Percentiles rank a stretch among this genome's conserved stretches.
Conservation (phyloP, 2,888 invertebrate species). For the Polia nebulosa region DNA sequence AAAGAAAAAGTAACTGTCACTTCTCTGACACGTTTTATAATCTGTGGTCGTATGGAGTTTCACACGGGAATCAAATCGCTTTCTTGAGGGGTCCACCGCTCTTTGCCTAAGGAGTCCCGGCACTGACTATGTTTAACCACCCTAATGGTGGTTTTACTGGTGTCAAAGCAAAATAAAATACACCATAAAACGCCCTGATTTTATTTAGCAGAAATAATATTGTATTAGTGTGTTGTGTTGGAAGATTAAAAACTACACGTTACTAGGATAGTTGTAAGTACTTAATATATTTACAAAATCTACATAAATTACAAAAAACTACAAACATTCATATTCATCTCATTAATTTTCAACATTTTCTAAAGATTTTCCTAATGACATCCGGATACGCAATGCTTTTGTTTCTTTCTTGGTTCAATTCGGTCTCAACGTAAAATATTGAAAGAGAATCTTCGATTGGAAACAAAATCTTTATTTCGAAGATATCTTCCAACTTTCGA, state of each 20-base stretch:
- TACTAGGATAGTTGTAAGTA: too few species aligned
- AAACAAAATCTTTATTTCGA: conserved; percentile 30
- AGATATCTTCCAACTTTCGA: conserved; percentile 39
- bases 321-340: neutral
- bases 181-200: conserved; percentile 14
- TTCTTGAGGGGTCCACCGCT: conserved; percentile 82
- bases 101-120: conserved; percentile 70
- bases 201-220: neutral
- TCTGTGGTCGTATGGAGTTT: conserved; percentile 74
- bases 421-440: neutral
- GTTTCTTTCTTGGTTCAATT: conserved; percentile 15
- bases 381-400: neutral
- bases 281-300: neutral
- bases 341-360: neutral
- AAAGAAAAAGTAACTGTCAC: neutral
- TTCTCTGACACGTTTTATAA: conserved; percentile 39
- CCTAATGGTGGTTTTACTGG: conserved; percentile 43
- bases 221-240: too few species aligned
- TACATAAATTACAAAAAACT: neutral
- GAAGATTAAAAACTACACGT: too few species aligned
- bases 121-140: conserved; percentile 51
- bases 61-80: conserved; percentile 87
- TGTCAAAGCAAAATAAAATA: conserved; percentile 47
- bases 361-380: neutral
- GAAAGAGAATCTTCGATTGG: conserved; percentile 2